Percentiles rank a stretch among this genome's conserved stretches.
Conservation (phyloP, 1,140 invertebrate genomes). For the Zaprionus ornatus region DNA sequence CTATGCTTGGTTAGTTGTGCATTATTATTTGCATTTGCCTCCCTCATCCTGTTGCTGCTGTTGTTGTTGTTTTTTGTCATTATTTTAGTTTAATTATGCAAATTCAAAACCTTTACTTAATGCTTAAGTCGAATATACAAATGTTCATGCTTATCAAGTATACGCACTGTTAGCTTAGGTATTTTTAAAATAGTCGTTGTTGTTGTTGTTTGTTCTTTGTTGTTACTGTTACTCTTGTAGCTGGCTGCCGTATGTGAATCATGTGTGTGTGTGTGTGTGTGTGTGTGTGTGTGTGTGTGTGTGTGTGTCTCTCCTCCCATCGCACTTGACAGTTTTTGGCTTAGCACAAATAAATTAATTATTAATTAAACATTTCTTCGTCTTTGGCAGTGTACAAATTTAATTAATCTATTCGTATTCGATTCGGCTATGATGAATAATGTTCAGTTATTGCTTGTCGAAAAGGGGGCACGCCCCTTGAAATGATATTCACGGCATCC, state of each 20-base stretch:
- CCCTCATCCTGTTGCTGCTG: conserved; percentile 19
- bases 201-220: conserved; percentile 50
- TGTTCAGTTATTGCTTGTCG: conserved; percentile 66
- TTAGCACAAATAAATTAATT: conserved; percentile 63
- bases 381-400: conserved; percentile 83
- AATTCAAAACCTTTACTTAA: conserved; percentile 78
- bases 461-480: conserved; percentile 4
- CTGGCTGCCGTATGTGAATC: conserved; percentile 31
- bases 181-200: conserved; percentile 80
- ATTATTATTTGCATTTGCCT: conserved; percentile 71
- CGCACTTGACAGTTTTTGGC: conserved; percentile 58
- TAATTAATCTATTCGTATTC: conserved; percentile 46
- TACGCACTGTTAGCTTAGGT: conserved; percentile 71
- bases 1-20: conserved; percentile 66
- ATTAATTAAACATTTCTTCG: conserved; percentile 29
- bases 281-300: conserved; percentile 28
- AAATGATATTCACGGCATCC: conserved; percentile 4
- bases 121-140: conserved; percentile 73
- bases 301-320: conserved; percentile 31
- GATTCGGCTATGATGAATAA: conserved; percentile 39
- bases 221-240: conserved; percentile 41
- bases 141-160: conserved; percentile 58
- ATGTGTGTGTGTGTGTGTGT: conserved; percentile 10
- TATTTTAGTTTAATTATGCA: conserved; percentile 66
- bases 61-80: conserved; percentile 26